Evolutionary conservation across 2,797 vertebrate species (phyloP).

Genomic region (Parambassis ranga): DNA sequence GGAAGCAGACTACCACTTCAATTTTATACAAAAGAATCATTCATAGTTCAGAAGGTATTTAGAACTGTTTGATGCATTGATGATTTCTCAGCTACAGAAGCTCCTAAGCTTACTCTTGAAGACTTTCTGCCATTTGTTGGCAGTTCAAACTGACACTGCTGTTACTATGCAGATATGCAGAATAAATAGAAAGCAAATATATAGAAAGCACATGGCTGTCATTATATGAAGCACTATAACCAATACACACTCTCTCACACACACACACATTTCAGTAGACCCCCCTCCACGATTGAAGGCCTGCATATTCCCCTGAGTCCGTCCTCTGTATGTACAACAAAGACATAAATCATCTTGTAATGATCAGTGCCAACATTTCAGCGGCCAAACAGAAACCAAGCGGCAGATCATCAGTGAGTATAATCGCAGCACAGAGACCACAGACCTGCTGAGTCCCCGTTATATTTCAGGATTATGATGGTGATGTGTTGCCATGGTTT

Average conservation of each 20-base stretch:
- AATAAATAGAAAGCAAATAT: neutral
- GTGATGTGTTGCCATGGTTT: slow-evolving; percentile 68
- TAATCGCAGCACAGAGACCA: slow-evolving; percentile 28
- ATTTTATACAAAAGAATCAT: too few species aligned
- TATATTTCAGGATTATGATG: slow-evolving; percentile 54
- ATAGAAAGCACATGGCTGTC: neutral
- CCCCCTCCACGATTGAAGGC: neutral
- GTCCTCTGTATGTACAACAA: slow-evolving; percentile 11
- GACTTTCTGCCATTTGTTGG: too few species aligned
- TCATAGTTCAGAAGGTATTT: too few species aligned
- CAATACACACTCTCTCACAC: neutral
- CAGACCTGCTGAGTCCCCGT: slow-evolving; percentile 56
- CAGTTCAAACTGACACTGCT: too few species aligned
- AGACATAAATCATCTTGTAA: slow-evolving; percentile 37
- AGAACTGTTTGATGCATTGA: too few species aligned
- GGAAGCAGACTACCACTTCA: too few species aligned
- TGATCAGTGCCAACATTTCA: slow-evolving; percentile 34
- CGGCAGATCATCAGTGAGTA: slow-evolving; percentile 28
- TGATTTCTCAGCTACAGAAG: too few species aligned
- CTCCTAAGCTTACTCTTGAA: too few species aligned
- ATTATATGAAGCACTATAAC: neutral
- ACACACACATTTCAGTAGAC: neutral
- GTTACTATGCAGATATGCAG: neutral
- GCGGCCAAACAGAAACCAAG: neutral
- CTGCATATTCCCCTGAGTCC: neutral